Conservation (phyloP, 2,797 vertebrate genomes). For the Enteromius treurensis region DNA sequence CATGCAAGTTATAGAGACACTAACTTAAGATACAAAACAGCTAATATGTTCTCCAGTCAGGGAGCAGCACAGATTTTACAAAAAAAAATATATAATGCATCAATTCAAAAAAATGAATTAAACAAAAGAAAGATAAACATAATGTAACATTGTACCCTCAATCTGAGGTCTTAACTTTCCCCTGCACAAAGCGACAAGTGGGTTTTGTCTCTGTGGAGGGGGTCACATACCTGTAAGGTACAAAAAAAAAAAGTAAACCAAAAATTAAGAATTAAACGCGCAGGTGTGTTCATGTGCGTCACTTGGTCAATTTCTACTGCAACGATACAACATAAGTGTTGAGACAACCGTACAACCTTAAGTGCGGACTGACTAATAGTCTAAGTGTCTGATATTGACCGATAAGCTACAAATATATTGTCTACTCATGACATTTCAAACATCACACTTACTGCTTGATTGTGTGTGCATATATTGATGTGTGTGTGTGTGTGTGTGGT, state of each 20-base stretch:
- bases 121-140: constrained; percentile 60
- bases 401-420: constrained; percentile 45
- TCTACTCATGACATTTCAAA: constrained; percentile 51
- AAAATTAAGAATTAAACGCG: constrained; percentile 56
- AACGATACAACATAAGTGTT: constrained; percentile 30
- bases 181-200: constrained; percentile 68
- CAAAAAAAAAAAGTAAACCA: constrained; percentile 68
- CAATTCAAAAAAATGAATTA: constrained; percentile 61
- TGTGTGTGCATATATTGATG: constrained; percentile 30
- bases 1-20: background rate
- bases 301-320: constrained; percentile 55
- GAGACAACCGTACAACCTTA: constrained; percentile 16
- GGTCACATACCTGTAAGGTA: constrained; percentile 83
- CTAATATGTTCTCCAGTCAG: constrained; percentile 47
- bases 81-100: constrained; percentile 49
- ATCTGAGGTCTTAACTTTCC: constrained; percentile 77
- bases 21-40: constrained; percentile 36
- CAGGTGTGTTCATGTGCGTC: constrained; percentile 35
- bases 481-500: constrained; percentile 19
- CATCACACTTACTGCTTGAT: constrained; percentile 51
- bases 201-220: constrained; percentile 64
- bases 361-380: constrained; percentile 29
- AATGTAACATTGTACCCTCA: constrained; percentile 74
- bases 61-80: constrained; percentile 60
- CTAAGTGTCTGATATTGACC: constrained; percentile 34